Percentiles rank a stretch among this genome's conserved stretches.
Evolutionary conservation across 2,113 vertebrate species (phyloP).

Genomic region (Ginglymostoma cirratum): DNA sequence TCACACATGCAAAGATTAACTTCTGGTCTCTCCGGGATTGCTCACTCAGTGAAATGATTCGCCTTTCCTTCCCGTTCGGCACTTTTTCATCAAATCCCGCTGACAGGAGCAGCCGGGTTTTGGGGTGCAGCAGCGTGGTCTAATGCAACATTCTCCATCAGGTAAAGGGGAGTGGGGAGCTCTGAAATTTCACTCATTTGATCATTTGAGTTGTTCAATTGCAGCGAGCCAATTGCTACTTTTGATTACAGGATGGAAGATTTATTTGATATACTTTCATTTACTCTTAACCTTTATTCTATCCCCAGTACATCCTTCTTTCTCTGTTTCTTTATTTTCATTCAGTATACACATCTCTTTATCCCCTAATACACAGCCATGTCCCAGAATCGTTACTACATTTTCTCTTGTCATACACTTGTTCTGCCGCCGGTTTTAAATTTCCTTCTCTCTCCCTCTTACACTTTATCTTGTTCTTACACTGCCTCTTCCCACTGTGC

Average conservation of each 20-base stretch:
- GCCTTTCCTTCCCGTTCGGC: background rate
- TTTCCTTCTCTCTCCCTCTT: background rate
- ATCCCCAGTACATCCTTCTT: no score
- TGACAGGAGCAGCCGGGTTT: background rate
- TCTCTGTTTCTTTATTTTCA: background rate
- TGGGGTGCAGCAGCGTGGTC: background rate
- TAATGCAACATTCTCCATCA: conserved; percentile 15
- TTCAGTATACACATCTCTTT: background rate
- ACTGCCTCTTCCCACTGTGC: background rate
- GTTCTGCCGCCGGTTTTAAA: background rate
- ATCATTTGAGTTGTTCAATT: background rate
- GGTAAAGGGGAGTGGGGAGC: background rate
- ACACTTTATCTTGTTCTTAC: background rate
- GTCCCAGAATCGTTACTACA: no score
- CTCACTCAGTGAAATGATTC: conserved; percentile 17
- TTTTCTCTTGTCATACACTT: background rate
- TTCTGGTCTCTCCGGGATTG: background rate
- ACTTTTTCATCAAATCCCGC: background rate
- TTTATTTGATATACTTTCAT: background rate
- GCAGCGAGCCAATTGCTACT: background rate
- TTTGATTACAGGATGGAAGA: background rate
- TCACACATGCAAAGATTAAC: background rate
- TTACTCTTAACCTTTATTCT: background rate
- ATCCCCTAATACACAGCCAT: no score
- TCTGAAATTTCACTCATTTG: background rate